Evolutionary conservation across 2,113 vertebrate species (phyloP).

Genomic region (Eupsittula cactorum): DNA sequence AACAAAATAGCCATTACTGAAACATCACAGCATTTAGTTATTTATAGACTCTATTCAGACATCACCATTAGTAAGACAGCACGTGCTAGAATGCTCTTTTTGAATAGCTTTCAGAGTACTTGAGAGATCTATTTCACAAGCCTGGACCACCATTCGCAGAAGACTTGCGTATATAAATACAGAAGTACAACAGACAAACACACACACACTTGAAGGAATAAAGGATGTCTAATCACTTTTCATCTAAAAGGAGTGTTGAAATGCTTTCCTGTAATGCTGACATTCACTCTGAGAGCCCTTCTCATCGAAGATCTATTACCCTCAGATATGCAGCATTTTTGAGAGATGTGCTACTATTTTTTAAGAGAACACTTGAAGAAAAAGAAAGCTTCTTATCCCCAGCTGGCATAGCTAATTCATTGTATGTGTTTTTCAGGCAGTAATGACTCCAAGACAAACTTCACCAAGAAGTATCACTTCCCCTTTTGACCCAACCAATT

Average conservation of each 20-base stretch:
- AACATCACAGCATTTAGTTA: neutral
- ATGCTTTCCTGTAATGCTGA: neutral
- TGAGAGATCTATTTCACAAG: neutral
- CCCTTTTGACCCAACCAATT: neutral
- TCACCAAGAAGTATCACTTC: neutral
- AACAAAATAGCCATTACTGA: slow-evolving; percentile 6
- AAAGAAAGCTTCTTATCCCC: neutral
- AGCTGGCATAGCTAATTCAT: neutral
- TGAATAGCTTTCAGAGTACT: neutral
- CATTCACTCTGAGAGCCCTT: neutral
- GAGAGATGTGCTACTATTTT: neutral
- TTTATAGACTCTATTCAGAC: slow-evolving; percentile 33
- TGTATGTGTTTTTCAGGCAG: neutral
- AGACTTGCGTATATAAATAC: neutral
- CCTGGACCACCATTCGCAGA: neutral
- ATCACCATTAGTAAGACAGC: neutral
- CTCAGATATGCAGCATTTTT: neutral
- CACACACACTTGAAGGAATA: neutral
- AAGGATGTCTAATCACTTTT: neutral
- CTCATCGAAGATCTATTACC: neutral
- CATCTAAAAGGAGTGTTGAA: neutral
- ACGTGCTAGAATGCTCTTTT: neutral
- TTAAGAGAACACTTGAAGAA: neutral
- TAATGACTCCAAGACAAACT: neutral
- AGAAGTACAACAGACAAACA: neutral